Evolutionary conservation across 2,888 invertebrate genomes (phyloP).

Genomic region (Scaptomyza cyrtandrae): DNA sequence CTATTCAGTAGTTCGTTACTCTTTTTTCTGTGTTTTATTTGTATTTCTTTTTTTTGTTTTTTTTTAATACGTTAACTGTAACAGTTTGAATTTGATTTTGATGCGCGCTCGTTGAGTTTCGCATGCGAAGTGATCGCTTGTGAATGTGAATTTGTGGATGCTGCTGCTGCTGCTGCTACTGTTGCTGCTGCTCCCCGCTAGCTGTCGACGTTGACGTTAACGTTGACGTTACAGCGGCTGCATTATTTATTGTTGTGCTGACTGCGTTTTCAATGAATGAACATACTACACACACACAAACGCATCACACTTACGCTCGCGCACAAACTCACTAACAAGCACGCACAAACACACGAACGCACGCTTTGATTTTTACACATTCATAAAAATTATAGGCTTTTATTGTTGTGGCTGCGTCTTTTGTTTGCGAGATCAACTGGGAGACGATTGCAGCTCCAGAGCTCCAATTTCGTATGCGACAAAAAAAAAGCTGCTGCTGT

Average conservation of each 20-base stretch:
- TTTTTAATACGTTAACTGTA: slow-evolving; percentile 31
- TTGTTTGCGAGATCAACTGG: slow-evolving; percentile 45
- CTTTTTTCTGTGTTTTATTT: slow-evolving; percentile 18
- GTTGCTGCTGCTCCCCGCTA: slow-evolving; percentile 33
- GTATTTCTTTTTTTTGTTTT: neutral
- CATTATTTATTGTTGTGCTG: slow-evolving; percentile 62
- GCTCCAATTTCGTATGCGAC: slow-evolving; percentile 61
- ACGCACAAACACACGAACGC: slow-evolving; percentile 34
- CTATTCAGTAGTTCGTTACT: slow-evolving; percentile 56
- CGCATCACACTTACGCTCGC: slow-evolving; percentile 15
- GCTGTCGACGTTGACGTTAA: slow-evolving; percentile 50
- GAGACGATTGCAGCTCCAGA: slow-evolving; percentile 40
- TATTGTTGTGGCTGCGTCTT: slow-evolving; percentile 51
- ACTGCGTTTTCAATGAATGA: slow-evolving; percentile 73
- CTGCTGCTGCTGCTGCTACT: slow-evolving; percentile 32
- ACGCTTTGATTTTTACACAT: slow-evolving; percentile 61
- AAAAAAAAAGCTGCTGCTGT: slow-evolving; percentile 35
- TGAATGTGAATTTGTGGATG: slow-evolving; percentile 41
- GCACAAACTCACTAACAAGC: slow-evolving; percentile 15
- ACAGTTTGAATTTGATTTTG: slow-evolving; percentile 70
- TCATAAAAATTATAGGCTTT: slow-evolving; percentile 67
- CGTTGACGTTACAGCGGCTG: slow-evolving; percentile 58
- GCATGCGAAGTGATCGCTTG: slow-evolving; percentile 76
- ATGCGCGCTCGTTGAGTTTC: slow-evolving; percentile 79
- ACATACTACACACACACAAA: slow-evolving; percentile 35